Conservation (phyloP, 1,140 invertebrate species). For the Helicoverpa armigera region DNA sequence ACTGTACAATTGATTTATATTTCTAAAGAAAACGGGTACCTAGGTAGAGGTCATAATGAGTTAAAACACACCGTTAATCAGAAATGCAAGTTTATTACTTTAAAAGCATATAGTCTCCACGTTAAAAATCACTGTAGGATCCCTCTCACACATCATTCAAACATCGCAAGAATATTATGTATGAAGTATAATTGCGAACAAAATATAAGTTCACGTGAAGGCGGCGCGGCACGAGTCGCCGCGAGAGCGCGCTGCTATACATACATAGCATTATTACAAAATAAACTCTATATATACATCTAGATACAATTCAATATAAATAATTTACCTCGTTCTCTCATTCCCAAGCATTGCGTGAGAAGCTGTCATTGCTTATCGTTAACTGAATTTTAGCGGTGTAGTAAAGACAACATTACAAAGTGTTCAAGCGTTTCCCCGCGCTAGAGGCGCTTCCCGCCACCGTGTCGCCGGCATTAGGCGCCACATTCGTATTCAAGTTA, state of each 20-base stretch:
- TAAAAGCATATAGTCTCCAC: conserved; percentile 76
- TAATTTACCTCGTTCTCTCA: conserved; percentile 48
- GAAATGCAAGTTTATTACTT: conserved; percentile 83
- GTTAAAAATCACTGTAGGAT: conserved; percentile 70
- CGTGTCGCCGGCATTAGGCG: no score
- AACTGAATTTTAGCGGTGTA: not conserved
- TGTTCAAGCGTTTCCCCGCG: not conserved
- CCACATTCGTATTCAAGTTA: no score
- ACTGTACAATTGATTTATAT: no score
- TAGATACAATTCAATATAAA: conserved; percentile 57
- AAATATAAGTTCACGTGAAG: not conserved
- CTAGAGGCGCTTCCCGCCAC: not conserved
- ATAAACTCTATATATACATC: conserved; percentile 68
- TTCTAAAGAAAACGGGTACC: no score
- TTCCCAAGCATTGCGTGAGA: conserved; percentile 11
- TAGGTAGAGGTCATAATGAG: conserved; percentile 24
- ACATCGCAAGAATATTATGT: conserved; percentile 28
- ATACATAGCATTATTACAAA: conserved; percentile 64
- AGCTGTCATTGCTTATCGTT: conserved; percentile 13
- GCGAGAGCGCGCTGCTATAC: conserved; percentile 7
- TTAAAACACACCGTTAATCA: conserved; percentile 51
- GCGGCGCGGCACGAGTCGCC: not conserved
- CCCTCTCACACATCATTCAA: conserved; percentile 52
- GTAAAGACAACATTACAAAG: not conserved
- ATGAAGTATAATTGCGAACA: conserved; percentile 1